Conservation (phyloP, 2,113 vertebrate species). For the Tilapia sparmanii region DNA sequence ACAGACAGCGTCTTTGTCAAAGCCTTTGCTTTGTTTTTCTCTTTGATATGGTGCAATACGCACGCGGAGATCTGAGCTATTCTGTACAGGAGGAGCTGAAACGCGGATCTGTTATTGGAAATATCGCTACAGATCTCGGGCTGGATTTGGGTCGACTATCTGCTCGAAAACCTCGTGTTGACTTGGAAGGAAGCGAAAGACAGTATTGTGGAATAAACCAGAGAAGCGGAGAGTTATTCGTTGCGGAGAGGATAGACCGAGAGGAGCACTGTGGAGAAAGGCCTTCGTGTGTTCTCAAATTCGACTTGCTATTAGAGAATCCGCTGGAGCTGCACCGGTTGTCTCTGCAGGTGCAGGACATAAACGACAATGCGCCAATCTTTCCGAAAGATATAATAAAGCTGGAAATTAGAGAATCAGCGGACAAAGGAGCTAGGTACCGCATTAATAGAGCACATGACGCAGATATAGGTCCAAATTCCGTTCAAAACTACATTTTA, state of each 20-base stretch:
- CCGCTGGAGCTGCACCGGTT: not conserved
- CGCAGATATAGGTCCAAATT: accelerated
- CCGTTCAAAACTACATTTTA: accelerated
- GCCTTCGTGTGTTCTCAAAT: not conserved
- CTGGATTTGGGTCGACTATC: accelerated
- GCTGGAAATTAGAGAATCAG: accelerated
- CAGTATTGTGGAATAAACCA: not conserved
- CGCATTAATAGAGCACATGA: accelerated
- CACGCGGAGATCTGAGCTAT: not conserved
- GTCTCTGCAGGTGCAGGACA: not conserved
- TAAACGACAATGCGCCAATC: not conserved
- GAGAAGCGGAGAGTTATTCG: accelerated
- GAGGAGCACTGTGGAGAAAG: accelerated
- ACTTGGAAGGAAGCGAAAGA: not conserved
- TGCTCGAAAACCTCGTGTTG: not conserved
- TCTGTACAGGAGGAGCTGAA: accelerated
- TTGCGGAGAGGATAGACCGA: not conserved
- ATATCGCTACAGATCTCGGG: not conserved
- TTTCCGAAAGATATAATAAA: not conserved
- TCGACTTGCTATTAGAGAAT: not conserved
- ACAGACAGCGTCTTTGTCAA: not conserved
- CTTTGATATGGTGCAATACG: accelerated
- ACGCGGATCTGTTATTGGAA: not conserved
- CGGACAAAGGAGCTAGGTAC: accelerated
- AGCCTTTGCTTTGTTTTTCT: not conserved